Conservation (phyloP, 1,140 invertebrate species). For the Drosophila ambigua region DNA sequence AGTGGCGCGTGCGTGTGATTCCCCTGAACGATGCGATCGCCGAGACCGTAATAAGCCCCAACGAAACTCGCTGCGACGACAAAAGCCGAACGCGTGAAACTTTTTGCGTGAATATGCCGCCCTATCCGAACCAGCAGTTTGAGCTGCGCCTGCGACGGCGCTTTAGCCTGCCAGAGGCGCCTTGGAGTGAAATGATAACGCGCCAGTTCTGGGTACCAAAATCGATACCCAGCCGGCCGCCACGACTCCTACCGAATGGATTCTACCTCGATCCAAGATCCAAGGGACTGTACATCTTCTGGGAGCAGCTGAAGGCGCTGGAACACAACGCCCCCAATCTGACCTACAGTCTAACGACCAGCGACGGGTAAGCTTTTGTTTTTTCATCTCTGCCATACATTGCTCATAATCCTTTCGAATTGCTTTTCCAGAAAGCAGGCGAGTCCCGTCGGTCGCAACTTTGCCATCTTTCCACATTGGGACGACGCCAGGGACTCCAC, state of each 20-base stretch:
- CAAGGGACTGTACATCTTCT: slow-evolving; percentile 23
- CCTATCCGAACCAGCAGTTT: slow-evolving; percentile 9
- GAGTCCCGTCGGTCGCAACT: background rate
- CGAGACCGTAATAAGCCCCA: too few species aligned
- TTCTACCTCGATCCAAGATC: slow-evolving; percentile 2
- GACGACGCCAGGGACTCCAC: background rate
- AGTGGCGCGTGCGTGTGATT: too few species aligned
- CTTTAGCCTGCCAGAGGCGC: background rate
- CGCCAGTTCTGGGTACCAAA: background rate
- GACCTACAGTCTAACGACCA: slow-evolving; percentile 7
- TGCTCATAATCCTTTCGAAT: background rate
- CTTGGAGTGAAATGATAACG: slow-evolving; percentile 10
- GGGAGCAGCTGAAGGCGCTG: slow-evolving; percentile 12
- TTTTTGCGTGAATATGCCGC: slow-evolving; percentile 18
- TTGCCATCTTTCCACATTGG: slow-evolving; percentile 5
- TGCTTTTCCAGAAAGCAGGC: background rate
- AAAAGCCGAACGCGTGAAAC: too few species aligned
- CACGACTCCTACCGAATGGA: slow-evolving; percentile 4
- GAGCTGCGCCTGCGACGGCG: background rate
- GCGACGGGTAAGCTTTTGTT: background rate
- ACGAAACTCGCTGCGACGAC: too few species aligned
- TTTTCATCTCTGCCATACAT: background rate
- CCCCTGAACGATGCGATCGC: too few species aligned
- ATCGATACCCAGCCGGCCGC: slow-evolving; percentile 4
- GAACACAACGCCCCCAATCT: slow-evolving; percentile 36